These are phyloP conservation scores for Brachionus angularis DNA, from an alignment of 1,140 invertebrate genomes.

Conservation along the genomic window DNA sequence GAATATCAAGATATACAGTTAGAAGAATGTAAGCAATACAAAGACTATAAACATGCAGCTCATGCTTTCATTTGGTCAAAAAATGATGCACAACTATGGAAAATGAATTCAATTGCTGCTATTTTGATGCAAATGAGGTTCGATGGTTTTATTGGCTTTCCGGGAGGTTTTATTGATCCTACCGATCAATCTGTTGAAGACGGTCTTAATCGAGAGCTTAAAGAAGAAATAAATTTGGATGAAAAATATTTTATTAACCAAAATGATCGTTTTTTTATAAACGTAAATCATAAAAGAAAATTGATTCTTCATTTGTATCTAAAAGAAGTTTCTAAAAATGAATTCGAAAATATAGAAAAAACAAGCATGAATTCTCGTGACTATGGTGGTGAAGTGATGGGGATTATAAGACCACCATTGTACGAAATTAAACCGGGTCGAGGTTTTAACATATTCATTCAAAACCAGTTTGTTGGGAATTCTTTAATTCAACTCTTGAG, in stretches of 20 bases:
- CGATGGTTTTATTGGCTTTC: constrained; percentile 64
- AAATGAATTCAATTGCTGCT: constrained; percentile 47
- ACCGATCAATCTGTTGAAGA: constrained; percentile 50
- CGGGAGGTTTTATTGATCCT: constrained; percentile 61
- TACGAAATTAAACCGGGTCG: not conserved
- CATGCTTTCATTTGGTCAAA: constrained; percentile 52
- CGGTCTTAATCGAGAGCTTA: constrained; percentile 61
- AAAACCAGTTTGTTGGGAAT: constrained; percentile 38
- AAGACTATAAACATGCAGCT: constrained; percentile 48
- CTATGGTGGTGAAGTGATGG: constrained; percentile 59
- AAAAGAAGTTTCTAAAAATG: constrained; percentile 56
- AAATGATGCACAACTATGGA: constrained; percentile 48
- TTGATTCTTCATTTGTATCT: constrained; percentile 61
- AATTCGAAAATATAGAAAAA: constrained; percentile 57
- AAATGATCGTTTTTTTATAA: constrained; percentile 50
- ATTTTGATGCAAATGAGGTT: constrained; percentile 62
- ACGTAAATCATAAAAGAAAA: constrained; percentile 52
- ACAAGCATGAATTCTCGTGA: constrained; percentile 53
- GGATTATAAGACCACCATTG: constrained; percentile 26
- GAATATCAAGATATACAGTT: constrained; percentile 29
- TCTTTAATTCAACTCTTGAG: constrained; percentile 13
- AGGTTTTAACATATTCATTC: constrained; percentile 14
- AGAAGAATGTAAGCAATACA: constrained; percentile 21
- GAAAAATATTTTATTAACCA: constrained; percentile 48
- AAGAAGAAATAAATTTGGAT: constrained; percentile 62